Evolutionary conservation across 2,888 invertebrate genomes (phyloP).

Genomic region (Thereva nobilitata): DNA sequence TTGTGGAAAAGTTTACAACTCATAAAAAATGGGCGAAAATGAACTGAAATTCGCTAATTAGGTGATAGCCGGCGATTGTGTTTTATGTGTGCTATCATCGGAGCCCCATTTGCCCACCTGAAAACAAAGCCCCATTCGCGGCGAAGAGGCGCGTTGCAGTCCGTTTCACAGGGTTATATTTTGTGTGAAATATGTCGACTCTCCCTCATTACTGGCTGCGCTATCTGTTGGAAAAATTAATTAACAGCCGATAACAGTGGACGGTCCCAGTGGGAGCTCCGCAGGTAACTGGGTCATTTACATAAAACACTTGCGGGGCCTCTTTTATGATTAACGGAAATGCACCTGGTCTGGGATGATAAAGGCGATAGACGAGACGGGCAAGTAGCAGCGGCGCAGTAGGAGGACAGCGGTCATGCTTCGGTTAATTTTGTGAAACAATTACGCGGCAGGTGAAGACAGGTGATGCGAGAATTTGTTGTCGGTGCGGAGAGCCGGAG

Average conservation of each 20-base stretch:
- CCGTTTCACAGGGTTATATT: background rate
- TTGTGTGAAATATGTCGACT: background rate
- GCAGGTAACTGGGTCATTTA: background rate
- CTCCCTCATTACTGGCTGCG: background rate
- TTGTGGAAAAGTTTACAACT: background rate
- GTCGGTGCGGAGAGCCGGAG: too few species aligned
- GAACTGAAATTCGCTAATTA: background rate
- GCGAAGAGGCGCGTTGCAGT: background rate
- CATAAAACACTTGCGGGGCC: background rate
- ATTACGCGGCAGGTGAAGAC: background rate
- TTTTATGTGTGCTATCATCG: background rate
- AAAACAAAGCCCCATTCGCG: background rate
- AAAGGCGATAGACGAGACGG: background rate
- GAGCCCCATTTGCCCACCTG: background rate
- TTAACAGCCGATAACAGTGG: background rate
- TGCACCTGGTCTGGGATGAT: constrained; percentile 20
- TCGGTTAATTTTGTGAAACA: constrained; percentile 21
- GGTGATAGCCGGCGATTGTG: constrained; percentile 2
- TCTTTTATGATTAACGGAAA: constrained; percentile 26
- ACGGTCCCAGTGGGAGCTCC: background rate
- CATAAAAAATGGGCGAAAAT: background rate
- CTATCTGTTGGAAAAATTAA: background rate
- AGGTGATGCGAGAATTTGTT: too few species aligned
- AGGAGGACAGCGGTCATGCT: constrained; percentile 15
- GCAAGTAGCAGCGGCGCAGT: constrained; percentile 10